These are phyloP conservation scores for Brachypodius melanocephalos DNA, from an alignment of 2,113 vertebrate genomes.

Conservation along the genomic window DNA sequence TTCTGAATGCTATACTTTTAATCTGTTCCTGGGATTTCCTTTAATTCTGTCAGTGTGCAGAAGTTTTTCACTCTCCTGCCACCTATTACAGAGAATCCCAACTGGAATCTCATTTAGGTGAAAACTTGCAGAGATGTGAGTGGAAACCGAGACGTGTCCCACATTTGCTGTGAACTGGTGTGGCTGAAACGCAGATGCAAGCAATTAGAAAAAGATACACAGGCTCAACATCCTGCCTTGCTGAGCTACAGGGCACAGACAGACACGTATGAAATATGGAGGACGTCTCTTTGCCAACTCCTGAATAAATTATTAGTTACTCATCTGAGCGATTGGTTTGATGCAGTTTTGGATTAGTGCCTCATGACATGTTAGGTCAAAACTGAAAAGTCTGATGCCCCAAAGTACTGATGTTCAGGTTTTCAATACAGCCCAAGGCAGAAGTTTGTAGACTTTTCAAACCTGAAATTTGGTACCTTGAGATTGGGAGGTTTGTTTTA, in stretches of 20 bases:
- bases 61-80: not conserved
- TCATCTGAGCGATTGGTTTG: not conserved
- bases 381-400: not conserved
- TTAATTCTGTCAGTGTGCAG: not conserved
- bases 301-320: not conserved
- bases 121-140: not conserved
- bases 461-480: not conserved
- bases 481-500: not conserved
- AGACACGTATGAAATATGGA: conserved; percentile 1
- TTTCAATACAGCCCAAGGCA: not conserved
- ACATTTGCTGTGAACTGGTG: not conserved
- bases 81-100: not conserved
- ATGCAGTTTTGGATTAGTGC: not conserved
- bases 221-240: not conserved
- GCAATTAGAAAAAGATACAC: not conserved
- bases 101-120: not conserved
- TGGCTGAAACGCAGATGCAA: not conserved
- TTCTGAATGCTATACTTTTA: not conserved
- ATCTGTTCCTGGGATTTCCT: not conserved
- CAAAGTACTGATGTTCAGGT: not conserved
- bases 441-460: not conserved
- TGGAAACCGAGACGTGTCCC: not conserved
- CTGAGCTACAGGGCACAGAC: not conserved
- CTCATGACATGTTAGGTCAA: not conserved
- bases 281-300: not conserved